Evolutionary conservation across 2,888 invertebrate species (phyloP).

Genomic region (Polymixis lichenea): DNA sequence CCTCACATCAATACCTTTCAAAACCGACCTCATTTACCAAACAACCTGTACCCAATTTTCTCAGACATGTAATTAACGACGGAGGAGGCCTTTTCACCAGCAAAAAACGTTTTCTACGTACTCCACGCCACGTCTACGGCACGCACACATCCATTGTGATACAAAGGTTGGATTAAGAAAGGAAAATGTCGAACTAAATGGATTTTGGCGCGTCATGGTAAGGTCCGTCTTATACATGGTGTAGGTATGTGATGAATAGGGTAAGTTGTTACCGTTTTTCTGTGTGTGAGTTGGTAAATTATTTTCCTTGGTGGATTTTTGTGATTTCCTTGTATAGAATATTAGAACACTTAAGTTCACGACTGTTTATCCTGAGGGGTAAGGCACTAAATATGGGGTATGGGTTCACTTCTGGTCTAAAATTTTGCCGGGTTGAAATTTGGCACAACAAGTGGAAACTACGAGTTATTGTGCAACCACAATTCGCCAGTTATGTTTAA

Average conservation of each 20-base stretch:
- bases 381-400: not conserved
- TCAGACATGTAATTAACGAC: constrained; percentile 87
- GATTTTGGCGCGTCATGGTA: constrained; percentile 57
- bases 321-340: not conserved
- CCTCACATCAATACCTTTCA: constrained; percentile 28
- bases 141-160: constrained; percentile 71
- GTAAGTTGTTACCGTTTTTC: constrained; percentile 11
- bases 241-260: not conserved
- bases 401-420: not conserved
- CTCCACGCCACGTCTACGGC: constrained; percentile 81
- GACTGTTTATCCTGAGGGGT: not conserved
- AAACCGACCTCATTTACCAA: constrained; percentile 27
- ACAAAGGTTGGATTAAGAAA: constrained; percentile 72
- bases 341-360: not conserved
- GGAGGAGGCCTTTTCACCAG: constrained; percentile 84
- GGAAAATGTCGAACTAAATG: constrained; percentile 69
- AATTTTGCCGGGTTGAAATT: not conserved
- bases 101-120: constrained; percentile 84
- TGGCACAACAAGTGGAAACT: too few relatives aligned
- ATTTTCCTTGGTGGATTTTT: not conserved
- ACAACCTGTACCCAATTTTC: constrained; percentile 82
- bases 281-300: constrained; percentile 1
- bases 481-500: not conserved
- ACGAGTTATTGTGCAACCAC: not conserved
- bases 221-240: constrained; percentile 24